These are phyloP conservation scores for Archaeoteleia sp. DNA, from an alignment of 2,888 invertebrate species.

Conservation along the genomic window DNA sequence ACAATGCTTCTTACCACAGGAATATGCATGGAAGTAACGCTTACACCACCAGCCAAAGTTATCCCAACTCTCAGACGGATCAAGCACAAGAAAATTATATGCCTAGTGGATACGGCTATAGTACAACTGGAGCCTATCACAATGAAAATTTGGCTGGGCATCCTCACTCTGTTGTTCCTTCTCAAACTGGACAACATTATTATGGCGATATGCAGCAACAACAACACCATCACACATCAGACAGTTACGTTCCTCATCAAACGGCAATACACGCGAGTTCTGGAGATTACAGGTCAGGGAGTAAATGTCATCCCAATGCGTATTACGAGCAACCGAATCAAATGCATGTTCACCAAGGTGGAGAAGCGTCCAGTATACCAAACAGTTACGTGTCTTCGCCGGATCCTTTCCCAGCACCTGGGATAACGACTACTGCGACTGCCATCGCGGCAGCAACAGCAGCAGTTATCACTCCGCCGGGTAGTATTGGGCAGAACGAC, in stretches of 20 bases:
- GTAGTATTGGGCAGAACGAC: constrained; percentile 77
- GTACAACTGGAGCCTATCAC: constrained; percentile 62
- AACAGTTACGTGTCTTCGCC: constrained; percentile 74
- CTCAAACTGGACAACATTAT: constrained; percentile 74
- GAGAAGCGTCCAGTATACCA: constrained; percentile 76
- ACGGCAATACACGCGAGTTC: constrained; percentile 58
- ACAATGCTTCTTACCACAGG: constrained; percentile 74
- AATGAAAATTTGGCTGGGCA: constrained; percentile 72
- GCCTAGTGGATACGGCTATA: constrained; percentile 67
- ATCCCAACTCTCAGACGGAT: constrained; percentile 57
- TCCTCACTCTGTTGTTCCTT: constrained; percentile 73
- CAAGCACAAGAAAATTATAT: constrained; percentile 67
- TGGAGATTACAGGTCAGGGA: constrained; percentile 61
- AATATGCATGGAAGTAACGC: constrained; percentile 61
- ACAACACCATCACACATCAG: constrained; percentile 72
- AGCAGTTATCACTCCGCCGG: constrained; percentile 79
- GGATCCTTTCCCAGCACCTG: constrained; percentile 76
- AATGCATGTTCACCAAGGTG: constrained; percentile 73
- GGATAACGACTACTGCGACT: constrained; percentile 73
- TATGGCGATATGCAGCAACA: constrained; percentile 76
- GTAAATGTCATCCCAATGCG: constrained; percentile 67
- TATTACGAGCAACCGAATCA: constrained; percentile 70
- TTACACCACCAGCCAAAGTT: constrained; percentile 55
- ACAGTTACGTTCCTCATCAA: constrained; percentile 67
- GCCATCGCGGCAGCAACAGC: constrained; percentile 76